phyloP scores from a whole-genome alignment of 1,140 invertebrate species.

The Heliconius nattereri region DNA sequence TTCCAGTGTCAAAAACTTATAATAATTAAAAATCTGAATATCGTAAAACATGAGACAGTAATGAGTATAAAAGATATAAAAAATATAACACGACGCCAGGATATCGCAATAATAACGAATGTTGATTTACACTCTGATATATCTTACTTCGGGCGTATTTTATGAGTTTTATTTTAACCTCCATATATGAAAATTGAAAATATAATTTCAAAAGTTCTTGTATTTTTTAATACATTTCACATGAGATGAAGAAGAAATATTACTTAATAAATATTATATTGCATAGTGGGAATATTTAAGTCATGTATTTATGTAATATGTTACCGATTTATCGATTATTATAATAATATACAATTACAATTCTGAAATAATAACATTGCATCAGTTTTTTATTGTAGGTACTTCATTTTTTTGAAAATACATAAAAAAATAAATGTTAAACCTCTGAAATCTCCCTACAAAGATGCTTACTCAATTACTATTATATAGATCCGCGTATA shows the following conservation, averaged over 20 bases:
- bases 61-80: neutral
- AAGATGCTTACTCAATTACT: no score
- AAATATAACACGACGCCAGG: neutral
- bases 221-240: neutral
- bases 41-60: neutral
- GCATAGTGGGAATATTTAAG: no score
- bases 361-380: no score
- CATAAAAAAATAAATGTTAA: no score
- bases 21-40: neutral
- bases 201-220: slow-evolving; percentile 1
- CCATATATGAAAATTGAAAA: neutral
- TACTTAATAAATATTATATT: neutral
- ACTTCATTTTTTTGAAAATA: no score
- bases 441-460: no score
- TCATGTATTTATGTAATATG: no score
- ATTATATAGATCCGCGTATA: no score
- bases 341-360: no score
- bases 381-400: no score
- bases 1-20: neutral
- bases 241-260: neutral
- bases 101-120: neutral
- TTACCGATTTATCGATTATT: no score
- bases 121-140: slow-evolving; percentile 2
- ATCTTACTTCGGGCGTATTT: neutral
- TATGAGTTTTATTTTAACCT: slow-evolving; percentile 1